These are phyloP conservation scores for Pyxicephalus adspersus DNA, from an alignment of 2,113 vertebrate genomes.

Conservation along the genomic window DNA sequence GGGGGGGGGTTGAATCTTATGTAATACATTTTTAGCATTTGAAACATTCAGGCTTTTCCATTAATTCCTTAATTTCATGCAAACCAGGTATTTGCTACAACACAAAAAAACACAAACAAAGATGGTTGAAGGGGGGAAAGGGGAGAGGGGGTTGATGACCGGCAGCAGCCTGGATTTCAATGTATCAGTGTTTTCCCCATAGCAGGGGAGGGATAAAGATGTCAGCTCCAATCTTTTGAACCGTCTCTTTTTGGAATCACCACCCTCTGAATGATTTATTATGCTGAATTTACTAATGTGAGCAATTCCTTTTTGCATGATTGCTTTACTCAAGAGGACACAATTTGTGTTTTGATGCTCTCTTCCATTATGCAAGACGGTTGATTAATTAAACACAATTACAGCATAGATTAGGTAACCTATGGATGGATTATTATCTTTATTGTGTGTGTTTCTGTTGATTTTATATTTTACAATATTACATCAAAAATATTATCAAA, in stretches of 20 bases:
- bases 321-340: not conserved
- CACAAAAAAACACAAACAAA: not conserved
- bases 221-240: not conserved
- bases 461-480: too few species aligned
- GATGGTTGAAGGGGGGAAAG: not conserved
- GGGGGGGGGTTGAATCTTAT: too few species aligned
- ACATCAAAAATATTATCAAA: too few species aligned
- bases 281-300: slow-evolving; percentile 8
- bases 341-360: not conserved
- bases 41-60: too few species aligned
- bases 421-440: too few species aligned
- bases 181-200: not conserved
- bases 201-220: slow-evolving; percentile 5
- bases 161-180: not conserved
- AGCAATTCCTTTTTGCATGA: slow-evolving; percentile 9
- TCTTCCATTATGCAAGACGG: slow-evolving; percentile 11
- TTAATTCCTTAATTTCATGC: too few species aligned
- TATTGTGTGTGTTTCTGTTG: too few species aligned
- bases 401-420: not conserved
- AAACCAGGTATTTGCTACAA: too few species aligned
- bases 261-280: slow-evolving; percentile 28
- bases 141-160: too few species aligned
- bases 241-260: not conserved
- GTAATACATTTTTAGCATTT: too few species aligned
- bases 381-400: slow-evolving; percentile 31